Evolutionary conservation across 2,797 vertebrate species (phyloP).

Genomic region (Cyclura pinguis): DNA sequence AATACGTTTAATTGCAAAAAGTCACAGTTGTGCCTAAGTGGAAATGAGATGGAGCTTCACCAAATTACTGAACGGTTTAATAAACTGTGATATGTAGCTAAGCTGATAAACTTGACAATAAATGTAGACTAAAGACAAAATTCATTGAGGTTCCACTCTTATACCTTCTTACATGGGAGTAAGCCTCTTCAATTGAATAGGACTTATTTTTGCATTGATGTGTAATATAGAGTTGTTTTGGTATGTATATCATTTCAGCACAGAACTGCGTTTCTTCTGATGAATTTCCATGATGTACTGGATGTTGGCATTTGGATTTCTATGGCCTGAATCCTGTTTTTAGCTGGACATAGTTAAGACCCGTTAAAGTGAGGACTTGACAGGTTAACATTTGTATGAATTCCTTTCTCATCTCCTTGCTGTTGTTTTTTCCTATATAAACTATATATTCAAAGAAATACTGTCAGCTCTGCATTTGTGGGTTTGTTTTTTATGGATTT

Average conservation of each 20-base stretch:
- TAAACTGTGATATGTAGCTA: not conserved
- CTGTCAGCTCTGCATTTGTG: no score
- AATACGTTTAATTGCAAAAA: constrained; percentile 2
- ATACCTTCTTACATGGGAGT: not conserved
- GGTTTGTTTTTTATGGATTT: no score
- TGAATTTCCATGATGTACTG: not conserved
- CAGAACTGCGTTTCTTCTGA: not conserved
- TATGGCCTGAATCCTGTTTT: not conserved
- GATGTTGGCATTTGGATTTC: not conserved
- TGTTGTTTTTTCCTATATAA: no score
- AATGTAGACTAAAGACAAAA: not conserved
- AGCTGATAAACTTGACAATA: not conserved
- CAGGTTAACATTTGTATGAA: not conserved
- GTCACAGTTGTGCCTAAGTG: not conserved
- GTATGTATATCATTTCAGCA: not conserved
- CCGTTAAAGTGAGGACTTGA: not conserved
- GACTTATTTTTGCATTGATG: not conserved
- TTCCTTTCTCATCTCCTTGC: not conserved
- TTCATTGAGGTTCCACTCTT: not conserved
- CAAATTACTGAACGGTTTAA: not conserved
- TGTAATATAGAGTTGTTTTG: not conserved
- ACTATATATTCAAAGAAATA: not conserved
- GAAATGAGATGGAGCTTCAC: not conserved
- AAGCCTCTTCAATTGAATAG: not conserved
- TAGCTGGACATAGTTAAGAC: no score